Evolutionary conservation across 2,888 invertebrate genomes (phyloP), one percentile per base, ranked within the genome.

Genomic region (Eueremaeus valkanovi): DNA sequence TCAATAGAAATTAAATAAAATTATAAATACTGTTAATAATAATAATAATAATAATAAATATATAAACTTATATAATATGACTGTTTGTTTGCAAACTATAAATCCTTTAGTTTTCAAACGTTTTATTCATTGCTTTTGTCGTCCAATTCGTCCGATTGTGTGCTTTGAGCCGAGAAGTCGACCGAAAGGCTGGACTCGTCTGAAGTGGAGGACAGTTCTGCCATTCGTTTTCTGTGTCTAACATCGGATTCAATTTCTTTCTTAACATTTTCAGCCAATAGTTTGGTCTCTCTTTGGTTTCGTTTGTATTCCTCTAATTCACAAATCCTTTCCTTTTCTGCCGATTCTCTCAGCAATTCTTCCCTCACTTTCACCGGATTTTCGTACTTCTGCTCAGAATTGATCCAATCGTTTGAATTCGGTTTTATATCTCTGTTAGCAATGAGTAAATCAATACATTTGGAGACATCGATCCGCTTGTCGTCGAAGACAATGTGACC

Each of bases 241-340:
- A 45, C n/a, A 42, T 70, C 70, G 1, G 45, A 45, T 70, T 70
- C 21, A 27, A 70, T 70, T 29, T 70, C 70, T 70, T 70, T 70
- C 36, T 42, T 70, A 42, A 70, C 36, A 27, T 70, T 70, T 29
- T 70, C 29, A 3, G 70, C 70, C 29, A 70, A 21, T 21, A 70
- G 24, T 42, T 70, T 21, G 1, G 24, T 42, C 70, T 70, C 42
- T 29, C 16, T 70, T 40, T 70, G 1, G 24, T 42, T 45, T 70
- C 42, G 13, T 6, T 70, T 40, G 42, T 70, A n/a, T 42, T 24
- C 27, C 36, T 27, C 27, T 70, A 70, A 16, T 27, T 70, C 42
- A 27, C 45, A 5, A 13, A 21, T 21, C 13, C 70, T 40, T 18
- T 70, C 21, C 29, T 45, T 70, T 16, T 1, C 29, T 40, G 45